Evolutionary conservation across 2,888 invertebrate genomes (phyloP), one percentile per base, ranked within the genome.

Genomic region (Conistra vaccinii): DNA sequence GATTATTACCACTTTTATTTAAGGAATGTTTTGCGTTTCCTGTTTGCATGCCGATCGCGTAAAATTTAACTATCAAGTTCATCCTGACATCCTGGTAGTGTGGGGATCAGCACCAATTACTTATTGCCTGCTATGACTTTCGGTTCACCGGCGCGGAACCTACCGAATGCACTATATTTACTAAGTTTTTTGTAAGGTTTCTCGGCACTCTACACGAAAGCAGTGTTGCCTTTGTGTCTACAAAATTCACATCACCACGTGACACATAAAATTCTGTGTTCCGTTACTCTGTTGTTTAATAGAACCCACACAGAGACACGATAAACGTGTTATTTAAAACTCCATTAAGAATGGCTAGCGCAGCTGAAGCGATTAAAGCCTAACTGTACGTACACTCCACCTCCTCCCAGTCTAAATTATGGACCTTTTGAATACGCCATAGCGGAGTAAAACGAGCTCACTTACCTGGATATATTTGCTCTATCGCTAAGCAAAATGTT

Each of bases 331-430:
- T 83, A 83, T 83, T 83, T 83, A 80, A 83, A 82, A 83, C 80
- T 80, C 83, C 83, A 82, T 83, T 83, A 83, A 71, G 69, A 81
- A 79, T 71, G 71, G 80, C 82, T 80, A 82, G 76, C 69, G 69
- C 80, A 80, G 80, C 72, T 83, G 76, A 73, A 80, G 76, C 80
- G 80, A 76, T 76, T 83, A 83, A 72, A 73, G 69, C 84, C 69
- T 69, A 70, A 61, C 75, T 58, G 79, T 75, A 69, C 79, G 69
- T 79, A 71, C 70, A 71, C 67, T 76, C 76, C 60, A 61, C 69
- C 69, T 73, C 70, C 70, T 35, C 75, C 62, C 72, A 61, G 72
- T 76, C 60, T 76, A 83, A 83, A 82, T 82, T 80, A 82, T 83
- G 80, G 67, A 73, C 67, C 76, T 82, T 82, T 82, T 83, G 80